phyloP scores from a whole-genome alignment of 53 echinoderm and acorn worm genomes.

The Antedon mediterranea region DNA sequence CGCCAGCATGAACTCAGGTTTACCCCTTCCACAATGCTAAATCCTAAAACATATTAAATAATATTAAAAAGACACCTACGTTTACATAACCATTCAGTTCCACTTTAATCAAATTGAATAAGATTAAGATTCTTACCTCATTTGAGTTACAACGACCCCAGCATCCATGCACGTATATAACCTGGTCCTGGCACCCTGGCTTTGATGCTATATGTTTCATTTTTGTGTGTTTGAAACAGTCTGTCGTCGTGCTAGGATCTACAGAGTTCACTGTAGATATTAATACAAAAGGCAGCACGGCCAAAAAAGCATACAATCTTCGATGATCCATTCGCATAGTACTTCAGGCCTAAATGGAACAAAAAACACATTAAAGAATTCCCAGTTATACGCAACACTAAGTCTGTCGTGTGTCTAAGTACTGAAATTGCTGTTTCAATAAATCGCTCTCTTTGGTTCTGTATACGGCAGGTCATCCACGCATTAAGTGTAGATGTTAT shows the following conservation, averaged over 20 bases:
- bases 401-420: neutral
- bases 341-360: neutral
- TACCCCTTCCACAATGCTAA: too few species aligned
- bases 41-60: too few species aligned
- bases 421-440: neutral
- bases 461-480: neutral
- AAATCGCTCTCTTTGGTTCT: neutral
- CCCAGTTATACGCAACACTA: neutral
- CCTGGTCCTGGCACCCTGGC: slow-evolving; percentile 58
- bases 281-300: neutral
- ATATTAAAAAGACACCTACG: too few species aligned
- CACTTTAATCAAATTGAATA: too few species aligned
- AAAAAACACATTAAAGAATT: neutral
- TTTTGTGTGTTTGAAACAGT: slow-evolving; percentile 71
- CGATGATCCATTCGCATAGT: neutral
- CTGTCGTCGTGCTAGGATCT: slow-evolving; percentile 65
- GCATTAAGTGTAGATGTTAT: neutral
- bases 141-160: slow-evolving; percentile 76
- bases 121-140: slow-evolving; percentile 34
- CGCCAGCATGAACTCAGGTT: too few species aligned
- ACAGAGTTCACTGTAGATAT: slow-evolving; percentile 10
- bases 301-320: neutral
- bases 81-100: too few species aligned
- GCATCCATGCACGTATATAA: slow-evolving; percentile 49
- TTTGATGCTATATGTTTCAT: slow-evolving; percentile 67